phyloP scores from a whole-genome alignment of 2,113 vertebrate species.

The Leptobrachium leishanense region DNA sequence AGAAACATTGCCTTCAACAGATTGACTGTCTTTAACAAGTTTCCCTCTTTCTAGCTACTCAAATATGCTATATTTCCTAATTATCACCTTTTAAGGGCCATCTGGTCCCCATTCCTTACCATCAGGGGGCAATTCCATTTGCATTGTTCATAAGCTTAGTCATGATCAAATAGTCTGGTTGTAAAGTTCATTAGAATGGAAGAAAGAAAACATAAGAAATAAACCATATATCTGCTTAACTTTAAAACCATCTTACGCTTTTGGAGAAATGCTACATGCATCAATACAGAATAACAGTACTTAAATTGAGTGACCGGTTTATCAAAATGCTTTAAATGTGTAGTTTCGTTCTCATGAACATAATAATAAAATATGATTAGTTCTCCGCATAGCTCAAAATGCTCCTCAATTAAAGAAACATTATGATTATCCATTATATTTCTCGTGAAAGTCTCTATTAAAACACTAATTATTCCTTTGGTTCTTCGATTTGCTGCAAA shows the following conservation, averaged over 20 bases:
- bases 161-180: conserved; percentile 92
- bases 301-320: conserved; percentile 58
- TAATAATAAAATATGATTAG: conserved; percentile 60
- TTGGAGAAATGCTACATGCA: conserved; percentile 62
- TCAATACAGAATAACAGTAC: conserved; percentile 58
- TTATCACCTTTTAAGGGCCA: conserved; percentile 99
- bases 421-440: conserved; percentile 53
- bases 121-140: conserved; percentile 98
- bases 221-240: conserved; percentile 68
- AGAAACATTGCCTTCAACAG: conserved; percentile 74
- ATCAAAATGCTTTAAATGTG: conserved; percentile 57
- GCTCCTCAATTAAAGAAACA: conserved; percentile 59
- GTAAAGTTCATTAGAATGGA: conserved; percentile 93
- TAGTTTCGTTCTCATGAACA: conserved; percentile 56
- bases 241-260: conserved; percentile 53
- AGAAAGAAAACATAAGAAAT: conserved; percentile 73
- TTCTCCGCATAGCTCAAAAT: conserved; percentile 55
- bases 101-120: conserved; percentile 97
- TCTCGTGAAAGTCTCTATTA: conserved; percentile 58
- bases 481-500: conserved; percentile 37
- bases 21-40: conserved; percentile 81
- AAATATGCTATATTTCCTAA: conserved; percentile 96
- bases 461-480: conserved; percentile 56
- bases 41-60: conserved; percentile 78
- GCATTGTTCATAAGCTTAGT: conserved; percentile 97